A percentile compares a stretch with the other conserved stretches of the same genome.
These are phyloP conservation scores for Ryuthela nishihirai DNA, from an alignment of 2,888 invertebrate genomes.

Conservation along the genomic window DNA sequence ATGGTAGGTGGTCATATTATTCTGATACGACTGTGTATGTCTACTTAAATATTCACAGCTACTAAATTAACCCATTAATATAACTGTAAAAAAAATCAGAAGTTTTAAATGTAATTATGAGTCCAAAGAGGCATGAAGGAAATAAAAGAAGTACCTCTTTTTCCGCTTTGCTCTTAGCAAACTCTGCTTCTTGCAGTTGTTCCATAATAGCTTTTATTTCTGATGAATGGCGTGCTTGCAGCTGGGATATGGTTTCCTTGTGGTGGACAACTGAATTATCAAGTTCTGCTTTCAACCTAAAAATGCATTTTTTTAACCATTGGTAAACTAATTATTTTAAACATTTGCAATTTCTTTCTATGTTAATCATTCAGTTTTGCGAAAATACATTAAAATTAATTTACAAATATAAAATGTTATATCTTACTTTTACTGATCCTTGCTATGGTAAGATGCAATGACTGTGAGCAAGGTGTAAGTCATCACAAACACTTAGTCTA, in stretches of 20 bases:
- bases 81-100: too few species aligned
- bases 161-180: conserved; percentile 67
- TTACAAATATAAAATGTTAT: too few species aligned
- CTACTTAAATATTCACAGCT: background rate
- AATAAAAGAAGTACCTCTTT: conserved; percentile 63
- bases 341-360: background rate
- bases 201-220: conserved; percentile 75
- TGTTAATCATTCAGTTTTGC: too few species aligned
- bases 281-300: conserved; percentile 71
- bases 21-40: too few species aligned
- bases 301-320: background rate
- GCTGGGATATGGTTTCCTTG: conserved; percentile 75
- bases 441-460: too few species aligned
- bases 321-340: conserved; percentile 5
- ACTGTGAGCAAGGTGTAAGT: too few species aligned
- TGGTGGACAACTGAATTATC: conserved; percentile 79
- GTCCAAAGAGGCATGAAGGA: too few species aligned
- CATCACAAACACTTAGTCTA: too few species aligned
- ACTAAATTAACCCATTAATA: background rate
- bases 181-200: conserved; percentile 78
- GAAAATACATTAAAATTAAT: too few species aligned
- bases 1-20: too few species aligned
- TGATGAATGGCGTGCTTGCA: conserved; percentile 71
- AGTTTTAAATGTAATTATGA: too few species aligned
- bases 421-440: too few species aligned